phyloP scores from a whole-genome alignment of 2,888 invertebrate genomes.

The Bellardia pandia region DNA sequence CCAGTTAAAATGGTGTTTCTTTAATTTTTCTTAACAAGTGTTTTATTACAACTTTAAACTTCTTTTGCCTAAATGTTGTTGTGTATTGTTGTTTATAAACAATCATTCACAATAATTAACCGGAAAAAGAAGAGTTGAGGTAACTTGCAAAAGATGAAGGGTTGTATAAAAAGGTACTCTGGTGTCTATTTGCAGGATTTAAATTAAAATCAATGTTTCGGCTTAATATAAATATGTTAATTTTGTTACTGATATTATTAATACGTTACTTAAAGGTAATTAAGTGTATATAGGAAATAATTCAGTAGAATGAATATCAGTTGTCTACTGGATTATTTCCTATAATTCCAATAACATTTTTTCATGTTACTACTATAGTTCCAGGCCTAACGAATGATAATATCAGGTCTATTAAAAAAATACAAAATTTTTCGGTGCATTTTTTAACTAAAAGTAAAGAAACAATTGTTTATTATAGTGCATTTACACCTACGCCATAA shows the following conservation, averaged over 20 bases:
- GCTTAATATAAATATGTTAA: neutral
- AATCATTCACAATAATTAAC: constrained; percentile 50
- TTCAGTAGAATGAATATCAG: too few relatives aligned
- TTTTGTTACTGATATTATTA: neutral
- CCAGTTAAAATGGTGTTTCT: neutral
- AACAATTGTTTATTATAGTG: too few relatives aligned
- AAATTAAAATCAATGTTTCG: neutral
- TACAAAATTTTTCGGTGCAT: too few relatives aligned
- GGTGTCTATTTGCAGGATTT: neutral
- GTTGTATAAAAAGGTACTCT: constrained; percentile 5
- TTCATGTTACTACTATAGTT: too few relatives aligned
- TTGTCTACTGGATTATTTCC: too few relatives aligned
- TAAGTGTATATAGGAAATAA: too few relatives aligned
- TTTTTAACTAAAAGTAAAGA: too few relatives aligned
- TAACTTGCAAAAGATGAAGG: constrained; percentile 34
- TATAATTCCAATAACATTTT: too few relatives aligned
- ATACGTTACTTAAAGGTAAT: too few relatives aligned
- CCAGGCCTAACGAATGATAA: too few relatives aligned
- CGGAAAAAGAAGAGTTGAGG: constrained; percentile 39
- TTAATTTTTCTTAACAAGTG: neutral
- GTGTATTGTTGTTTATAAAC: neutral
- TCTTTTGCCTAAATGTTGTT: neutral
- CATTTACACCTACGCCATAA: too few relatives aligned
- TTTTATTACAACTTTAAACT: neutral
- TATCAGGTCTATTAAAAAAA: too few relatives aligned